Evolutionary conservation across 1,140 invertebrate species (phyloP).

Genomic region (Listronotus oregonensis): DNA sequence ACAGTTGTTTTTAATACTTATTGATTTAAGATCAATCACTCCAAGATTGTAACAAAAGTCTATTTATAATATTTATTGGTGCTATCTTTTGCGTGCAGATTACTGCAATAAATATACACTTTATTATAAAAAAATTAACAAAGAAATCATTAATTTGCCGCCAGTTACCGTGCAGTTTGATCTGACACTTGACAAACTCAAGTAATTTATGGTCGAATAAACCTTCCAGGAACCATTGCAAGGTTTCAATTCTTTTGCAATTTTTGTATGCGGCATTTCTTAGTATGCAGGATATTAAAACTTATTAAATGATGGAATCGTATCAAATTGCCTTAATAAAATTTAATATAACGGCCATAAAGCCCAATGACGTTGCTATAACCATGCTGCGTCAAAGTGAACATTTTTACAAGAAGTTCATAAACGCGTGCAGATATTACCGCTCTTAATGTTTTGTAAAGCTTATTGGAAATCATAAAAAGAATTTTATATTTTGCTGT

Average conservation of each 20-base stretch:
- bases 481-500: no score
- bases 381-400: slow-evolving; percentile 2
- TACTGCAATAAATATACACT: not conserved
- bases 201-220: slow-evolving; percentile 21
- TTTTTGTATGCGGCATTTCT: slow-evolving; percentile 25
- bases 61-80: no score
- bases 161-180: slow-evolving; percentile 16
- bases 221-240: slow-evolving; percentile 15
- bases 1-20: no score
- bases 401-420: slow-evolving; percentile 18
- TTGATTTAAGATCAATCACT: no score
- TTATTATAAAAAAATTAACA: slow-evolving; percentile 15
- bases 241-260: slow-evolving; percentile 19
- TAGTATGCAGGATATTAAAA: slow-evolving; percentile 26
- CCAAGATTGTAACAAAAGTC: no score
- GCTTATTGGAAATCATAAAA: not conserved
- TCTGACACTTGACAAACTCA: slow-evolving; percentile 14
- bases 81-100: no score
- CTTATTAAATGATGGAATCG: slow-evolving; percentile 30
- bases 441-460: slow-evolving; percentile 9
- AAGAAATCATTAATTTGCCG: slow-evolving; percentile 22
- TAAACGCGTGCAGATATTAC: slow-evolving; percentile 13
- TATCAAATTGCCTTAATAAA: slow-evolving; percentile 28
- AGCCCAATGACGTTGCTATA: slow-evolving; percentile 22
- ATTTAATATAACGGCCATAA: slow-evolving; percentile 26